These are phyloP conservation scores for Prenolepis imparis DNA, from an alignment of 2,888 invertebrate species.

Conservation along the genomic window DNA sequence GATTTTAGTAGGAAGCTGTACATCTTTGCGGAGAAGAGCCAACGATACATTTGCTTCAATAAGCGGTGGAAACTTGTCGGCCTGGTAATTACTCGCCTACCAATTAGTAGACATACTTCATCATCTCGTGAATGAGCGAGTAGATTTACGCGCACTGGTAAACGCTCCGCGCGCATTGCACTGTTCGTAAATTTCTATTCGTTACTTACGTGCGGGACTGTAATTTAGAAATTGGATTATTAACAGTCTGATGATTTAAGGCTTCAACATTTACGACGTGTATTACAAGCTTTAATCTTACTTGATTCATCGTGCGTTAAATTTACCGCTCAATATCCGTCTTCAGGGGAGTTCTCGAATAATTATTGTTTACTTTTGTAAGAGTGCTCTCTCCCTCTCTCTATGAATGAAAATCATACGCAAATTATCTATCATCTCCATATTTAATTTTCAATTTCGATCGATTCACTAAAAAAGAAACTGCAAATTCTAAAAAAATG, in stretches of 20 bases:
- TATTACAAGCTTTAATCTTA: slow-evolving; percentile 62
- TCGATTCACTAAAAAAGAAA: not conserved
- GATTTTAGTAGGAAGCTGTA: slow-evolving; percentile 88
- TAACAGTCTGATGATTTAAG: slow-evolving; percentile 27
- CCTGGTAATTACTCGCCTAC: slow-evolving; percentile 87
- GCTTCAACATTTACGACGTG: slow-evolving; percentile 64
- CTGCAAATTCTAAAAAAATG: not conserved
- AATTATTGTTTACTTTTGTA: not conserved
- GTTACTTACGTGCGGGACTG: slow-evolving; percentile 28
- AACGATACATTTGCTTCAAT: slow-evolving; percentile 93
- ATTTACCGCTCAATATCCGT: not conserved
- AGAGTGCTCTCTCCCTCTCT: not conserved
- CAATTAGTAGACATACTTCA: slow-evolving; percentile 69
- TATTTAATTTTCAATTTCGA: not conserved
- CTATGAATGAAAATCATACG: not conserved
- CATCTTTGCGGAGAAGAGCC: slow-evolving; percentile 91
- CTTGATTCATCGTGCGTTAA: slow-evolving; percentile 19
- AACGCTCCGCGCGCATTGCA: slow-evolving; percentile 48
- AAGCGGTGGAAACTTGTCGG: slow-evolving; percentile 91
- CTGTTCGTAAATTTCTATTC: slow-evolving; percentile 55
- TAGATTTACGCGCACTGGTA: slow-evolving; percentile 59
- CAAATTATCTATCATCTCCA: not conserved
- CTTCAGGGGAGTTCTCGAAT: not conserved
- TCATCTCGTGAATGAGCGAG: slow-evolving; percentile 30
- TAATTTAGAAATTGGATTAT: slow-evolving; percentile 50